Conservation (phyloP, 2,113 vertebrate species). For the Macrotus californicus region DNA sequence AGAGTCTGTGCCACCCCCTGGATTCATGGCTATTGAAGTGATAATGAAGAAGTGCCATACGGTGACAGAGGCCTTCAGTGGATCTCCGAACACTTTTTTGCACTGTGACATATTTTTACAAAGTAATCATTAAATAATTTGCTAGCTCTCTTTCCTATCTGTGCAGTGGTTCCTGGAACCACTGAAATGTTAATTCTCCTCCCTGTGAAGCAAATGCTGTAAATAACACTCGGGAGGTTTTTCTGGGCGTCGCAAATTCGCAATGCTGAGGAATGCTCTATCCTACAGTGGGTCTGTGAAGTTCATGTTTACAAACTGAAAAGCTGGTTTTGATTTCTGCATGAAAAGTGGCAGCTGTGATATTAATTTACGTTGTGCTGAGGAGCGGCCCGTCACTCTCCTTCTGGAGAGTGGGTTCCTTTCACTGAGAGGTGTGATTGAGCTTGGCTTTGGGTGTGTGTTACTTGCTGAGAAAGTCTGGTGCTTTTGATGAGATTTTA, state of each 20-base stretch:
- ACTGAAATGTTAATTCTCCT: slow-evolving; percentile 70
- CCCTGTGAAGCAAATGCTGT: slow-evolving; percentile 68
- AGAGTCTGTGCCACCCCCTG: slow-evolving; percentile 42
- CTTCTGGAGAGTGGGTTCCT: slow-evolving; percentile 48
- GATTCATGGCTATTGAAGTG: slow-evolving; percentile 69
- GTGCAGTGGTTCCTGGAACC: slow-evolving; percentile 55
- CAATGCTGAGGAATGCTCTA: slow-evolving; percentile 66
- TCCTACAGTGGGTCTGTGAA: slow-evolving; percentile 63
- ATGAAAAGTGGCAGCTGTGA: slow-evolving; percentile 55
- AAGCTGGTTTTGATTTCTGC: slow-evolving; percentile 65
- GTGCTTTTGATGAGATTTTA: slow-evolving; percentile 65
- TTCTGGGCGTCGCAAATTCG: slow-evolving; percentile 69
- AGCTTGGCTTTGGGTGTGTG: slow-evolving; percentile 51
- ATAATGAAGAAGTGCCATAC: slow-evolving; percentile 70
- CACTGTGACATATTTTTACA: slow-evolving; percentile 68
- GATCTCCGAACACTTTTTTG: slow-evolving; percentile 59
- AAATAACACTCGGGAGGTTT: slow-evolving; percentile 71
- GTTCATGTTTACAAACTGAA: slow-evolving; percentile 68
- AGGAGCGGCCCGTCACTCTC: slow-evolving; percentile 13
- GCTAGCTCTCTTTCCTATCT: slow-evolving; percentile 60
- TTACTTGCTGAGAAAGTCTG: slow-evolving; percentile 53
- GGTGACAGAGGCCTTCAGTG: slow-evolving; percentile 62
- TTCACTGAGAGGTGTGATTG: neutral
- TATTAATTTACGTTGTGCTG: slow-evolving; percentile 67
- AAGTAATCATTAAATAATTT: slow-evolving; percentile 76